These are phyloP conservation scores for Dorcus hopei DNA, from an alignment of 2,888 invertebrate genomes.

Conservation along the genomic window DNA sequence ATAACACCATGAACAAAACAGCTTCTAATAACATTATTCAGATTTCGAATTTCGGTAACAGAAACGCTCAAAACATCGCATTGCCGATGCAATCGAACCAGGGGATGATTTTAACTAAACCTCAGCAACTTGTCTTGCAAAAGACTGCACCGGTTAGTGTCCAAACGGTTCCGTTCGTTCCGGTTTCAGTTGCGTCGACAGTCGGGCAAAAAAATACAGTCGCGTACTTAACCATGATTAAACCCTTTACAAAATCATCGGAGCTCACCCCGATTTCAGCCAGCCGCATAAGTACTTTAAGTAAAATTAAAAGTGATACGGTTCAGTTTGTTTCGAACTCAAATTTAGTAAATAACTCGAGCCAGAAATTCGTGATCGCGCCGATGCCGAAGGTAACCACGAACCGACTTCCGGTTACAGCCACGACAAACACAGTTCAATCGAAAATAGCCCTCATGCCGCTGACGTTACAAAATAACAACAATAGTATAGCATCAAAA, in stretches of 20 bases:
- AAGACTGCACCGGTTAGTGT: slow-evolving; percentile 50
- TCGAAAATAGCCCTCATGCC: slow-evolving; percentile 46
- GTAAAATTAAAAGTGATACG: slow-evolving; percentile 25
- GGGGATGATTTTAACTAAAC: slow-evolving; percentile 38
- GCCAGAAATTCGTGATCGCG: slow-evolving; percentile 58
- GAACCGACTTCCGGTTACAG: slow-evolving; percentile 56
- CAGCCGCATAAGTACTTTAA: slow-evolving; percentile 45
- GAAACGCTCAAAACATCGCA: slow-evolving; percentile 9
- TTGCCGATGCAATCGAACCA: slow-evolving; percentile 25
- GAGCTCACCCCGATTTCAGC: slow-evolving; percentile 47
- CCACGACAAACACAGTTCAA: slow-evolving; percentile 55
- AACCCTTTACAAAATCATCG: slow-evolving; percentile 50
- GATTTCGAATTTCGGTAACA: slow-evolving; percentile 31
- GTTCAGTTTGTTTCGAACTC: slow-evolving; percentile 21
- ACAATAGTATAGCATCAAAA: slow-evolving; percentile 40
- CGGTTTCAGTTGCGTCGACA: slow-evolving; percentile 52
- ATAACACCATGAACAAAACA: slow-evolving; percentile 30
- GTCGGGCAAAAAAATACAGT: slow-evolving; percentile 49
- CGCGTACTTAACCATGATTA: slow-evolving; percentile 57
- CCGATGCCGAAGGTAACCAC: slow-evolving; percentile 60
- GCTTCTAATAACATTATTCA: slow-evolving; percentile 32
- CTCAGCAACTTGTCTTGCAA: slow-evolving; percentile 58
- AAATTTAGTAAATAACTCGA: slow-evolving; percentile 28
- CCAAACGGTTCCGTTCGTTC: slow-evolving; percentile 53
- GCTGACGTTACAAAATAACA: slow-evolving; percentile 32